Base-by-base conservation (phyloP, 2,888 invertebrate species). In the Cylindroiulus punctatus region DNA sequence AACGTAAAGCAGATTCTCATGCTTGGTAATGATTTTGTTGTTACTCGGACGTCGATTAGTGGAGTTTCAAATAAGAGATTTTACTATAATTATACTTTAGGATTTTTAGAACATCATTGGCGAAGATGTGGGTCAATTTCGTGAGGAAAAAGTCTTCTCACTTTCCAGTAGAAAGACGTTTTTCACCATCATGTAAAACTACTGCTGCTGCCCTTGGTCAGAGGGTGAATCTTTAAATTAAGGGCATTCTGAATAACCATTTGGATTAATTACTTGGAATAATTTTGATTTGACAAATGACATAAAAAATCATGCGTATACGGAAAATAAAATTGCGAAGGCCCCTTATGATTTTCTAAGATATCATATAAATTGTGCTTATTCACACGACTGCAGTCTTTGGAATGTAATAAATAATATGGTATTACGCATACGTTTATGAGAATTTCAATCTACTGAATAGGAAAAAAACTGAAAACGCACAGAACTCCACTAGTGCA, bases 401-500 rank as follows among this genome's bases (percentile, higher is more conserved):
- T 76, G 76, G 76, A 76, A 76, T 76, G 76, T 76, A 76, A 76
- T 30, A 47, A 47, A 10, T 12, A 14, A 65, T n/a, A 65, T 76
- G 22, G 76, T 30, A 65, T 65, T 65, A 30, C 76, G 22, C 22
- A 22, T 30, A 76, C 22, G 0, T 76, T 26, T 8, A 5, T 30
- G 76, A 76, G 76, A 30, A 76, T 30, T 76, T 76, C 26, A 65
- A 65, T 12, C 26, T n/a, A 65, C 65, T 7, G 22, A 65, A 12
- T 65, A 12, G 36, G 4, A n/a, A 32, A 42, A 40, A 40, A n/a
- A 17, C 17, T 17, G 3, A 81, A 82, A 82, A 42, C 14, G 40
- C 42, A 83, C 83, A 42, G 40, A 44, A 83, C 36, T 22, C 40
- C 26, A 42, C 83, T 83, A 7, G 83, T 40, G 83, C 40, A 83